Evolutionary conservation across 92 coral and sea anemone genomes (phyloP).

Genomic region (Bergia puertoricense): DNA sequence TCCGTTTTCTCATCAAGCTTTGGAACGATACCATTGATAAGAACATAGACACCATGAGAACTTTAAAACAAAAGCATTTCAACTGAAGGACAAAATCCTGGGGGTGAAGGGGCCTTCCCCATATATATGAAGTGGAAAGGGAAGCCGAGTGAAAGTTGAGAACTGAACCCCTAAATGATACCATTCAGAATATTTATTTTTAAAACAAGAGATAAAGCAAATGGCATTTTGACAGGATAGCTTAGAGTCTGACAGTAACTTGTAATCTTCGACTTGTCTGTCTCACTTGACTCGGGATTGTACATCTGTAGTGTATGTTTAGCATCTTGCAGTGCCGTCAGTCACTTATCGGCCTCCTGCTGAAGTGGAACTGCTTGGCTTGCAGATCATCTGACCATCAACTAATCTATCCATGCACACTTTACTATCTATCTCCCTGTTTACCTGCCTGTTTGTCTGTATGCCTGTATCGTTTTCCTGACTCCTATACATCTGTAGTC

Average conservation of each 20-base stretch:
- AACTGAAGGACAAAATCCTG: too few relatives aligned
- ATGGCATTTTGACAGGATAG: too few relatives aligned
- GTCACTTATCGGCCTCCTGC: not conserved
- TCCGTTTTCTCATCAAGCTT: constrained; percentile 89
- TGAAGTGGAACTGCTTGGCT: too few relatives aligned
- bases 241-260: too few relatives aligned
- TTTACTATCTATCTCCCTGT: not conserved
- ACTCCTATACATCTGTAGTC: constrained; percentile 66
- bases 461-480: constrained; percentile 53
- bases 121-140: too few relatives aligned
- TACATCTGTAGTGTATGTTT: not conserved
- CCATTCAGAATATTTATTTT: too few relatives aligned
- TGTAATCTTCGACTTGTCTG: not conserved
- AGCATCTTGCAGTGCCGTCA: constrained; percentile 77
- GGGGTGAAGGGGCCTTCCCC: too few relatives aligned
- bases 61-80: too few relatives aligned
- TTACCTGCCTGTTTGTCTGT: not conserved
- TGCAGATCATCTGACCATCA: too few relatives aligned
- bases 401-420: not conserved
- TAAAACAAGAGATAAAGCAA: too few relatives aligned
- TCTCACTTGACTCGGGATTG: not conserved
- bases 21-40: not conserved
- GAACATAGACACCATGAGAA: not conserved
- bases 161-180: too few relatives aligned
- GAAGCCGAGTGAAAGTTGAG: too few relatives aligned